Evolutionary conservation across 1,140 invertebrate species (phyloP).

Genomic region (Maconellicoccus hirsutus): DNA sequence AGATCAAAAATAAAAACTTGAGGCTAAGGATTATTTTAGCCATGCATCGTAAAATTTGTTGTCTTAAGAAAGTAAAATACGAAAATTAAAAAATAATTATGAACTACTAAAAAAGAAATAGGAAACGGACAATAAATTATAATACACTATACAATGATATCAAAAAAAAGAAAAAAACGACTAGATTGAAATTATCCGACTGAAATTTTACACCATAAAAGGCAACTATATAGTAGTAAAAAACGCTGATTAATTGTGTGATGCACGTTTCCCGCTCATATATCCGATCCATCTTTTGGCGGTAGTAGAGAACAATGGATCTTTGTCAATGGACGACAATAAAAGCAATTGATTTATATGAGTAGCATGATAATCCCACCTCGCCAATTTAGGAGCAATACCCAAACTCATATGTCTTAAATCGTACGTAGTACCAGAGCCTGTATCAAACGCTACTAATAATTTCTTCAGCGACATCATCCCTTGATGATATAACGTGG

Average conservation of each 20-base stretch:
- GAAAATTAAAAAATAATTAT: neutral
- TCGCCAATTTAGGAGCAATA: constrained; percentile 77
- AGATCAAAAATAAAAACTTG: neutral
- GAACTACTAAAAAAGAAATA: neutral
- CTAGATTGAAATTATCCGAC: neutral
- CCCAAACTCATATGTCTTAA: constrained; percentile 81
- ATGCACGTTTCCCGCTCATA: constrained; percentile 84
- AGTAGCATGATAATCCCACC: constrained; percentile 97
- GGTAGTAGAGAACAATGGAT: constrained; percentile 67
- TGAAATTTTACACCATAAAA: neutral
- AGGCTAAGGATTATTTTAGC: too few relatives aligned
- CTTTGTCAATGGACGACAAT: constrained; percentile 74
- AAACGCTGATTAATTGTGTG: constrained; percentile 62
- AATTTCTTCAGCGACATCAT: constrained; percentile 80
- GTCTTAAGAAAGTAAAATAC: too few relatives aligned
- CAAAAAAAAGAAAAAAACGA: neutral
- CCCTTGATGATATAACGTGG: constrained; percentile 68
- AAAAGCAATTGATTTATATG: constrained; percentile 93
- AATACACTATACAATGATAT: constrained; percentile 1
- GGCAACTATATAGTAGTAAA: neutral
- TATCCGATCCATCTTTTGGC: constrained; percentile 91
- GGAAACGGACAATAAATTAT: neutral
- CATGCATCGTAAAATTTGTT: too few relatives aligned
- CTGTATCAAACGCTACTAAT: constrained; percentile 87
- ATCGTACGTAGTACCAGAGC: constrained; percentile 93